Conservation (phyloP, 2,113 vertebrate genomes). For the Pardalotus punctatus region DNA sequence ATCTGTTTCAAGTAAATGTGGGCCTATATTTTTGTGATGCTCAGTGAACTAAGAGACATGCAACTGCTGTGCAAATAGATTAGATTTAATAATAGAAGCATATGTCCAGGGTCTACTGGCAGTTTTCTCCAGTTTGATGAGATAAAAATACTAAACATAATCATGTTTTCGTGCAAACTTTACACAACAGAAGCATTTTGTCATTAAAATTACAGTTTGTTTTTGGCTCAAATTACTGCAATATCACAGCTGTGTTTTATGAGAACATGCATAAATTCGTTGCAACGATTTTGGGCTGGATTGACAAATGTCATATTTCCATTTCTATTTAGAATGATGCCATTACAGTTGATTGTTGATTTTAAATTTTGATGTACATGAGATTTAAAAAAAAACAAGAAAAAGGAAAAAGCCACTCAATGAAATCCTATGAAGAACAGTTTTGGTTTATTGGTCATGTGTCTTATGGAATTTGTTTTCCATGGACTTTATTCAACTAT, state of each 20-base stretch:
- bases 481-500: not conserved
- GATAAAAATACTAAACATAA: constrained; percentile 28
- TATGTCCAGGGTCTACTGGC: not conserved
- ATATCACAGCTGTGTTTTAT: constrained; percentile 32
- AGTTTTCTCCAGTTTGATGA: constrained; percentile 27
- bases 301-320: constrained; percentile 19
- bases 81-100: constrained; percentile 44
- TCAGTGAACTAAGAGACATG: not conserved
- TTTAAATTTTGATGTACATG: constrained; percentile 1
- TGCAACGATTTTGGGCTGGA: not conserved
- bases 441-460: constrained; percentile 21
- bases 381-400: not conserved
- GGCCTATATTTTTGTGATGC: not conserved
- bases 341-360: constrained; percentile 33
- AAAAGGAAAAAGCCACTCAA: not conserved
- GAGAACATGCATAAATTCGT: not conserved
- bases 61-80: not conserved
- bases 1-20: not conserved
- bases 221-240: constrained; percentile 32
- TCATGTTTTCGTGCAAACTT: constrained; percentile 42
- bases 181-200: constrained; percentile 48
- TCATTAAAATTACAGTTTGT: constrained; percentile 45
- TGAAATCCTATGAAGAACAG: not conserved
- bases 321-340: constrained; percentile 19
- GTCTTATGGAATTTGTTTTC: constrained; percentile 5